Percentiles rank a stretch among this genome's conserved stretches.
Evolutionary conservation across 35 echinoderm and acorn worm species (phyloP).

Genomic region (Ophioderma brevispina): DNA sequence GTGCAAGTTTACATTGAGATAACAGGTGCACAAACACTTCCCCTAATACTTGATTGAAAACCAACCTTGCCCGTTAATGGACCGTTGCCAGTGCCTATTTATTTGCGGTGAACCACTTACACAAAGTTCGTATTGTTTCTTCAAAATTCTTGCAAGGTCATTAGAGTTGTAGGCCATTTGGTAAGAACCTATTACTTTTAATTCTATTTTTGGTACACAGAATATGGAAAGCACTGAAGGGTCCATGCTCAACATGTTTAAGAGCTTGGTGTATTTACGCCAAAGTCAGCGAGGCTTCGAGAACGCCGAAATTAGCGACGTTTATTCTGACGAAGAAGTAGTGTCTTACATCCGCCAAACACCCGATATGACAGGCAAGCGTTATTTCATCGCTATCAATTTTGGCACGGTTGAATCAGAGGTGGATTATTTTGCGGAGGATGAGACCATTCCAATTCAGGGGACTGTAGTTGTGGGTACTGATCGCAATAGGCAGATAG

Average conservation of each 20-base stretch:
- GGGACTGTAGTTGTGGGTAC: constrained; percentile 66
- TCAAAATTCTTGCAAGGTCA: too few relatives aligned
- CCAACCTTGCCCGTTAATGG: too few relatives aligned
- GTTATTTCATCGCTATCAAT: constrained; percentile 77
- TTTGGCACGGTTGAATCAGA: constrained; percentile 30
- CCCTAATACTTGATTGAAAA: too few relatives aligned
- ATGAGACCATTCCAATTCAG: constrained; percentile 53
- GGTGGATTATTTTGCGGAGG: constrained; percentile 47
- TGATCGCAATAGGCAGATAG: not conserved
- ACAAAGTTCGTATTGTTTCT: too few relatives aligned
- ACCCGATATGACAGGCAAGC: not conserved
- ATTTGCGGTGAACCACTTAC: too few relatives aligned
- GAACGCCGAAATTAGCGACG: not conserved
- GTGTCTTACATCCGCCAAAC: constrained; percentile 65
- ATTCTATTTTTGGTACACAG: not conserved
- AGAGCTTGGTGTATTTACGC: not conserved
- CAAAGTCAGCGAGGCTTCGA: not conserved
- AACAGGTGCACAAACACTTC: too few relatives aligned
- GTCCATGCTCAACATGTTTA: not conserved
- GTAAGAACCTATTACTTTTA: too few relatives aligned
- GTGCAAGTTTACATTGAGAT: too few relatives aligned
- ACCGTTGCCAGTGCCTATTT: too few relatives aligned
- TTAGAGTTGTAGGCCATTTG: too few relatives aligned
- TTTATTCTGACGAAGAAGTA: constrained; percentile 25
- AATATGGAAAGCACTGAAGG: not conserved